Percentiles rank a stretch among this genome's conserved stretches.
Conservation (phyloP, 2,888 invertebrate genomes). For the Biston stratarius region DNA sequence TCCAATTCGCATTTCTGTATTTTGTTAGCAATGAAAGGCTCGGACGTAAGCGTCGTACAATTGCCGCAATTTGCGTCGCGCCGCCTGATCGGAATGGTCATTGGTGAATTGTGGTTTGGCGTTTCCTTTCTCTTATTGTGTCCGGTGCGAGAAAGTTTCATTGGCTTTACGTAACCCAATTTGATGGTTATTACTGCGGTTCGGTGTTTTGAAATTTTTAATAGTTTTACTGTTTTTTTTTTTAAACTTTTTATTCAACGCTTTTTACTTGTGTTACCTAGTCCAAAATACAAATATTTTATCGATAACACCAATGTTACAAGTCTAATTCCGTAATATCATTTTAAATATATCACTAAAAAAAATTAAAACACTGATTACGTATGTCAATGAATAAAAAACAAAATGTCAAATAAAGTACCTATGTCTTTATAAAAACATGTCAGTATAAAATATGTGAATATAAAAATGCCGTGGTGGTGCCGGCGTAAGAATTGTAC, state of each 20-base stretch:
- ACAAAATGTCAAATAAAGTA: too few relatives aligned
- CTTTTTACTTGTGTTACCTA: not conserved
- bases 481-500: too few relatives aligned
- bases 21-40: slow-evolving; percentile 41
- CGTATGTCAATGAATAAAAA: too few relatives aligned
- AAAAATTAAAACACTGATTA: too few relatives aligned
- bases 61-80: slow-evolving; percentile 42
- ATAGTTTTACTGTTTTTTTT: slow-evolving; percentile 2
- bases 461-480: too few relatives aligned
- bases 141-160: slow-evolving; percentile 41
- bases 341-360: too few relatives aligned
- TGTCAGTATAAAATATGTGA: too few relatives aligned
- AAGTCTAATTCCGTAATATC: too few relatives aligned
- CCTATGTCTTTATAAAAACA: too few relatives aligned
- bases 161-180: slow-evolving; percentile 29
- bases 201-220: slow-evolving; percentile 18
- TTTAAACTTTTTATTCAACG: not conserved
- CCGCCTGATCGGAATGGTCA: slow-evolving; percentile 40
- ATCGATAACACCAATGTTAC: too few relatives aligned
- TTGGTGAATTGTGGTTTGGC: slow-evolving; percentile 39
- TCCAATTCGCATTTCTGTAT: slow-evolving; percentile 41
- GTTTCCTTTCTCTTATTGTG: slow-evolving; percentile 54
- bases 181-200: slow-evolving; percentile 33
- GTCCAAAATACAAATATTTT: too few relatives aligned
- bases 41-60: slow-evolving; percentile 44